phyloP scores from a whole-genome alignment of 2,797 vertebrate genomes.

The Anableps anableps region DNA sequence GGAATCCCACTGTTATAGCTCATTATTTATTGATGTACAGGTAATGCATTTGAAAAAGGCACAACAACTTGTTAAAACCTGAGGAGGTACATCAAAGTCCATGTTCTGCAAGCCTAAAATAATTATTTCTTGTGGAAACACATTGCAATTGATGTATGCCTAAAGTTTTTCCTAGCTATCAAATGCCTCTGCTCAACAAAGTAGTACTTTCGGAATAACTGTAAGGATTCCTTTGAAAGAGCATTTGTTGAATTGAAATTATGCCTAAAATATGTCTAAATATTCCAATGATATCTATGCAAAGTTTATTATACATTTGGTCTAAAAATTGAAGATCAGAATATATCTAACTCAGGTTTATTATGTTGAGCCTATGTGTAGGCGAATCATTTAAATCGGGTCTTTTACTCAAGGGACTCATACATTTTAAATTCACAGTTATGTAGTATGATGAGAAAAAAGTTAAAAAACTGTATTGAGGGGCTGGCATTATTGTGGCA shows the following conservation, averaged over 20 bases:
- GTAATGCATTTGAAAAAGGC: not conserved
- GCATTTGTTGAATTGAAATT: not conserved
- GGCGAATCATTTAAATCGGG: not conserved
- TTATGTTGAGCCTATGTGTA: not conserved
- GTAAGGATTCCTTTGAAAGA: not conserved
- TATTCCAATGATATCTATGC: not conserved
- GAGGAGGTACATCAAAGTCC: not conserved
- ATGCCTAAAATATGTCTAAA: not conserved
- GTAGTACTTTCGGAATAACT: not conserved
- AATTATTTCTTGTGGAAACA: not conserved
- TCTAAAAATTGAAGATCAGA: not conserved
- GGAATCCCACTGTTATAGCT: slow-evolving; percentile 8
- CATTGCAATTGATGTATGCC: slow-evolving; percentile 1
- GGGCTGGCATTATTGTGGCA: not conserved
- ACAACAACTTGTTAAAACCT: not conserved
- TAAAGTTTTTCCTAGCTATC: not conserved
- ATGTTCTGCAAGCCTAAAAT: not conserved
- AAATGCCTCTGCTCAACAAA: not conserved
- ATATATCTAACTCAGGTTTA: not conserved
- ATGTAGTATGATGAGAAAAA: not conserved
- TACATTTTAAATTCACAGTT: not conserved
- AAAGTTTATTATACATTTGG: not conserved
- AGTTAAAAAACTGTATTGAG: not conserved
- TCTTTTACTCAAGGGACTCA: not conserved
- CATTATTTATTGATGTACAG: slow-evolving; percentile 4